Conservation (phyloP, 2,113 vertebrate species). For the Salvelinus namaycush region DNA sequence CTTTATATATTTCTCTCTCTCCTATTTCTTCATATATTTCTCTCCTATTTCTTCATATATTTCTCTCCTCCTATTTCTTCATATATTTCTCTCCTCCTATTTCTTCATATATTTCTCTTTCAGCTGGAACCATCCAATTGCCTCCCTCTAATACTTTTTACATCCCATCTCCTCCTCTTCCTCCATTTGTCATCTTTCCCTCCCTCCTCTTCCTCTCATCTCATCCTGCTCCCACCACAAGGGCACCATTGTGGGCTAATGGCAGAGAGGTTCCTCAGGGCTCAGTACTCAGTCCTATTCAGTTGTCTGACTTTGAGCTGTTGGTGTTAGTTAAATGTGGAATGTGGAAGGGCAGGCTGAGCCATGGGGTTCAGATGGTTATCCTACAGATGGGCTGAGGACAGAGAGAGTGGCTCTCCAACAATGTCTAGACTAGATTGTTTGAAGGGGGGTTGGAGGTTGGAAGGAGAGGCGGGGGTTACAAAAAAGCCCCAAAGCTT, state of each 20-base stretch:
- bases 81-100: too few species aligned
- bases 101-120: too few species aligned
- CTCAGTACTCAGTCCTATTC: not conserved
- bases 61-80: not conserved
- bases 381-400: conserved; percentile 25
- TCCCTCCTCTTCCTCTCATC: conserved; percentile 17
- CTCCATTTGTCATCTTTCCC: not conserved
- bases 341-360: conserved; percentile 40
- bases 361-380: conserved; percentile 33
- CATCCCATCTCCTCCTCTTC: conserved; percentile 7
- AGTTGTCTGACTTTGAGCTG: not conserved
- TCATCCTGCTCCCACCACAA: conserved; percentile 36
- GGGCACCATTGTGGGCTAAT: conserved; percentile 22
- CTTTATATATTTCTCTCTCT: too few species aligned
- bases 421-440: conserved; percentile 23
- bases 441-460: not conserved
- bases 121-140: not conserved
- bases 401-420: conserved; percentile 27
- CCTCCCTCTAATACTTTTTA: not conserved
- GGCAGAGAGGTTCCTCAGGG: conserved; percentile 7
- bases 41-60: too few species aligned
- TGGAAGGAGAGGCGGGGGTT: not conserved
- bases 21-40: too few species aligned
- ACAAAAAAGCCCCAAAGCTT: not conserved
- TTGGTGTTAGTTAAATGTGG: conserved; percentile 48